Evolutionary conservation across 2,888 invertebrate species (phyloP), one percentile per base, ranked within the genome.

Genomic region (Oxycera nigricornis): DNA sequence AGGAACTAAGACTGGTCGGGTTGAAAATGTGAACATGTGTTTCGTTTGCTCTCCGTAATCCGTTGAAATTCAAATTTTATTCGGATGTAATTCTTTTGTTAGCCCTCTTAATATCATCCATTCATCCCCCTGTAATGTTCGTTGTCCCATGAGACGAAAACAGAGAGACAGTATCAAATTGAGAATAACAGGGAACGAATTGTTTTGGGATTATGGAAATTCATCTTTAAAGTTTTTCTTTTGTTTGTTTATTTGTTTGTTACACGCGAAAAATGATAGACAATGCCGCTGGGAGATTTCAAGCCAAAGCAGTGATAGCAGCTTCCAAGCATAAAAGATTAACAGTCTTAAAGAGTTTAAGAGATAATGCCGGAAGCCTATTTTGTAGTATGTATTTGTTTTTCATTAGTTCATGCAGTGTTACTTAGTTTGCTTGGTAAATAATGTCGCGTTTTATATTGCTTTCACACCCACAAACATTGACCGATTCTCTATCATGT

Each of bases 1-100:
- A 41, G 35, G 59, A 52, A 17, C 52, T 57, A 41, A 62, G 70
- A 61, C 22, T 61, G 74, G 68, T 74, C 70, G 68, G 46, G 70
- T 72, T 59, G 46, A 70, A 74, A 72, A 74, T 74, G 70, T 70
- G 50, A 72, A 74, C 74, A 74, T 74, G 74, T 74, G 74, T 59
- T 74, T 59, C 52, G 7, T 61, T 61, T 28, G 30, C 55, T 20
- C 24, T 57, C 35, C 28, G 14, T 74, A 70, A 70, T 70, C 70
- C 70, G 52, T 31, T 46, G 20, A 20, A 52, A 70, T 70, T 52
- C 70, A 70, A 52, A 70, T 52, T 70, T 70, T 70, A 52, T 52
- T 52, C 31, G 20, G 22, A 31, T 20, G 70, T 70, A 68, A 68
- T 68, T 68, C 50, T 68, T 46, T 52, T 55, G 55, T 70, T 52